Evolutionary conservation across 2,888 invertebrate genomes (phyloP).

Genomic region (Micropterix aruncella): DNA sequence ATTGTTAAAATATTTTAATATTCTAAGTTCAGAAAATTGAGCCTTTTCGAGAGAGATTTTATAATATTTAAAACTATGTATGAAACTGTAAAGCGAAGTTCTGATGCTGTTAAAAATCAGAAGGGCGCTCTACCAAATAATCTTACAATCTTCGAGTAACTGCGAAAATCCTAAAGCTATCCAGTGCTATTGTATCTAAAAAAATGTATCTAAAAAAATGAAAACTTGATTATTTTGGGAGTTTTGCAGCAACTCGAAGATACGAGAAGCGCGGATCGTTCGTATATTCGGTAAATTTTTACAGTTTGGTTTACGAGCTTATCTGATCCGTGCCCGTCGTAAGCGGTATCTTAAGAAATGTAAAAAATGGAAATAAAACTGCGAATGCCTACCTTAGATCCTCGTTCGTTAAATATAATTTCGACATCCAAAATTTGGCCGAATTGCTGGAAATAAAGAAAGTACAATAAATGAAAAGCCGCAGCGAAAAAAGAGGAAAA

Average conservation of each 20-base stretch:
- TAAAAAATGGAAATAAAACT: constrained; percentile 6
- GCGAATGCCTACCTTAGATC: constrained; percentile 86
- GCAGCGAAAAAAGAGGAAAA: too few species aligned
- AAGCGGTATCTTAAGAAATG: constrained; percentile 6
- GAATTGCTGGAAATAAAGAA: constrained; percentile 77
- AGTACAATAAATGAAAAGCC: constrained; percentile 10
- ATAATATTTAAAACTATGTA: constrained; percentile 2
- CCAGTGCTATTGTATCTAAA: neutral
- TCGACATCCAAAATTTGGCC: constrained; percentile 98
- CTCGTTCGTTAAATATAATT: constrained; percentile 99
- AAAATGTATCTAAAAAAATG: too few species aligned
- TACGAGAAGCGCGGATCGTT: constrained; percentile 3
- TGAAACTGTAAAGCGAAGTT: neutral
- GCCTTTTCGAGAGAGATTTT: too few species aligned
- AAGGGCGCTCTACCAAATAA: neutral
- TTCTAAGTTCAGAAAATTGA: too few species aligned
- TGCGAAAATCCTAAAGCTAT: neutral
- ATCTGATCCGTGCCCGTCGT: neutral
- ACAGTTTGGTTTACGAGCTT: neutral
- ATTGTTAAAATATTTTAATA: too few species aligned
- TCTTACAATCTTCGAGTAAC: neutral
- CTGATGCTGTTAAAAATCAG: neutral
- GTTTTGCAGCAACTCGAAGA: constrained; percentile 2
- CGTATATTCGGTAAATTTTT: constrained; percentile 1
- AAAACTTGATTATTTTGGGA: constrained; percentile 3